Conservation (phyloP, 2,113 vertebrate species). For the Scomber scombrus region DNA sequence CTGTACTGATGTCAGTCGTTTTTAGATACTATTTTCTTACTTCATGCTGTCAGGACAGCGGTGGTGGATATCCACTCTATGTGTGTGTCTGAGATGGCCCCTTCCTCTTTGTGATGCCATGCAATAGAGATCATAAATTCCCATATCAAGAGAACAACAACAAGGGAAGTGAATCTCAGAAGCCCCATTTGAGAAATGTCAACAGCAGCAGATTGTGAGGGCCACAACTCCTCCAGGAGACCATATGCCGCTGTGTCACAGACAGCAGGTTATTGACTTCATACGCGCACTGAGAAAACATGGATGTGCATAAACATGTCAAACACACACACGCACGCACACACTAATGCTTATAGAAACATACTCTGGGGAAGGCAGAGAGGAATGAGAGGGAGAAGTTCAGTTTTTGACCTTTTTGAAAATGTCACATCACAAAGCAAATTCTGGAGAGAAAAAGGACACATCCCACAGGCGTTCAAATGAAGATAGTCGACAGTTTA, state of each 20-base stretch:
- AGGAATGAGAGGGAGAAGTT: conserved; percentile 9
- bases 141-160: conserved; percentile 34
- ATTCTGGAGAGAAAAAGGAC: conserved; percentile 18
- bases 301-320: conserved; percentile 20
- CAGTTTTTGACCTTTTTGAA: conserved; percentile 60
- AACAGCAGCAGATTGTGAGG: conserved; percentile 20
- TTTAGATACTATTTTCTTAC: not conserved
- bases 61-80: not conserved
- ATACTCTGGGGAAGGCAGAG: not conserved
- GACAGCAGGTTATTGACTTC: conserved; percentile 46
- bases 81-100: not conserved
- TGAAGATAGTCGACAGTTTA: not conserved
- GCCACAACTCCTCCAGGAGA: conserved; percentile 42
- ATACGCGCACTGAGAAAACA: conserved; percentile 37
- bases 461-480: not conserved
- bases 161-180: conserved; percentile 25
- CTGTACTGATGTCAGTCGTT: conserved; percentile 2
- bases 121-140: conserved; percentile 9
- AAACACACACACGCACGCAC: not conserved
- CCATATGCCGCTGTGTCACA: conserved; percentile 29
- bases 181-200: conserved; percentile 40
- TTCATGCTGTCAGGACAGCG: not conserved
- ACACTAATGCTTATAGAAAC: conserved; percentile 8
- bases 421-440: conserved; percentile 56
- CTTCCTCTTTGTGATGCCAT: not conserved